Percentiles rank a stretch among this genome's conserved stretches.
These are phyloP conservation scores for Heteractis magnifica DNA, from an alignment of 92 coral and sea anemone genomes.

Conservation along the genomic window DNA sequence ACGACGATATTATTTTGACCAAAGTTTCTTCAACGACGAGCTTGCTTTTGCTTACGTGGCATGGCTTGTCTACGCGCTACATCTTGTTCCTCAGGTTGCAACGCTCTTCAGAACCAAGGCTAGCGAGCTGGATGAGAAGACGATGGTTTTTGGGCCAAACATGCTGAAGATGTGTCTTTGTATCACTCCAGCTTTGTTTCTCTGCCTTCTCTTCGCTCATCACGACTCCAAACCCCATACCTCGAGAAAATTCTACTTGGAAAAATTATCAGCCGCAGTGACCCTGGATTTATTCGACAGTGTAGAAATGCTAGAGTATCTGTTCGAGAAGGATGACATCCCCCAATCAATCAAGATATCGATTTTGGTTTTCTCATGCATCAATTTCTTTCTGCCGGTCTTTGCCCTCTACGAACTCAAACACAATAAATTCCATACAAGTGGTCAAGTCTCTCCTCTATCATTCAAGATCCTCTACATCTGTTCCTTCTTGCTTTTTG, in stretches of 20 bases:
- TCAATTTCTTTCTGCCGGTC: constrained; percentile 81
- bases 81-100: constrained; percentile 79
- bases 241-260: constrained; percentile 77
- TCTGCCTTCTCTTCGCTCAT: constrained; percentile 79
- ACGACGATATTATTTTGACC: constrained; percentile 16
- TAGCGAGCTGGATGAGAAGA: constrained; percentile 54
- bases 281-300: constrained; percentile 90
- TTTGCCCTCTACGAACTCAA: constrained; percentile 83
- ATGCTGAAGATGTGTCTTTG: constrained; percentile 77
- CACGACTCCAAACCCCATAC: constrained; percentile 74
- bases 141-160: constrained; percentile 69
- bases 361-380: constrained; percentile 68
- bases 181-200: constrained; percentile 60
- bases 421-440: constrained; percentile 83
- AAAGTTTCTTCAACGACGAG: constrained; percentile 48
- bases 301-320: constrained; percentile 87
- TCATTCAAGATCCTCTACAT: constrained; percentile 81
- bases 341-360: constrained; percentile 40
- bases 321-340: constrained; percentile 56
- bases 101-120: constrained; percentile 66
- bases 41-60: constrained; percentile 78
- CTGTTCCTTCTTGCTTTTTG: constrained; percentile 69
- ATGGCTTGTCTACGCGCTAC: constrained; percentile 82
- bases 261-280: constrained; percentile 74
- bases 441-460: constrained; percentile 73